Base-by-base conservation (phyloP, 1,140 invertebrate species). In the Ceratina calcarata region DNA sequence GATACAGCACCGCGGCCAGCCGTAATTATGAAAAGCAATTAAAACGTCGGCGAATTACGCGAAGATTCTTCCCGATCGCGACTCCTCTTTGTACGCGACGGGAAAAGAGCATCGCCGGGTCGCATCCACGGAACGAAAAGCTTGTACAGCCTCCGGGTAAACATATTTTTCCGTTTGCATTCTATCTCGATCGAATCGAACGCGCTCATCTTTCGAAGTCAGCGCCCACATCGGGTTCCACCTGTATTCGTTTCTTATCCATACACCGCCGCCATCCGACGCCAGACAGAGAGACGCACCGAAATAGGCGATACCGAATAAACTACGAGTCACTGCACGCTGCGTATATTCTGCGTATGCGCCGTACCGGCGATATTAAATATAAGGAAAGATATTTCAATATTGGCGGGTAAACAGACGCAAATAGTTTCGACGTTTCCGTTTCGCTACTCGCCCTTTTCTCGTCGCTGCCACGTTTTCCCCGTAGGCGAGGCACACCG, bases 301-400 rank as follows among this genome's bases (percentile, higher is more conserved):
- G 62, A 86, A 67, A 85, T 45, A 49, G 45, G 4, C 57, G 69
- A 78, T 22, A 24, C 27, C 51, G 70, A 66, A 67, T 60, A 74
- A 60, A 79, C 51, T 58, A 66, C 61, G 22, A 73, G 51, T 62
- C 58, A 18, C 32, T 66, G 60, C 20, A 8, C 58, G 22, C 45
- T 3, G 32, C 51, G 53, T 64, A 3, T 32, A 32, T 27, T 18
- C 16, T 32, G 66, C 75, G n/a, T 82, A 45, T 10, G 7, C 37
- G 37, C 84, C 77, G 70, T 87, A 83, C 73, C n/a, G 71, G 49
- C 78, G 80, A 87, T 89, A 86, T 89, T 90, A 91, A 91, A 91
- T 89, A 88, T 90, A 89, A 85, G 73, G 70, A 65, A 86, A 89
- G 85, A 88, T 89, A 91, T 92, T 91, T 91, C 89, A 90, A 91